Conservation (phyloP, 2,797 vertebrate species). For the Morelia viridis region DNA sequence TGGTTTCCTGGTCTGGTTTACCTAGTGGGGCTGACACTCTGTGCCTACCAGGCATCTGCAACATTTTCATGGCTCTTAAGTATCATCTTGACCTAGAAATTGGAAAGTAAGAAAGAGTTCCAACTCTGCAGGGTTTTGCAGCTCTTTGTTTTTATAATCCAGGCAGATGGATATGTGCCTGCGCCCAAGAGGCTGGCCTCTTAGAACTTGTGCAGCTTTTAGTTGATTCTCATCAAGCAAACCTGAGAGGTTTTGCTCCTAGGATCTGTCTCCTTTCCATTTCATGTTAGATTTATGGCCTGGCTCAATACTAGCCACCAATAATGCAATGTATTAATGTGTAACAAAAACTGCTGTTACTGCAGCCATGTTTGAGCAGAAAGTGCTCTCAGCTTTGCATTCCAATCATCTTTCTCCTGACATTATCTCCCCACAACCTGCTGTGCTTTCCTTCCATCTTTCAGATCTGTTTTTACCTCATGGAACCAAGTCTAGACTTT, state of each 20-base stretch:
- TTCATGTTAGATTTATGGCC: rapidly evolving
- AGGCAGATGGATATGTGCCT: neutral
- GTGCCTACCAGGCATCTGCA: neutral
- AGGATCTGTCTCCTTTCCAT: neutral
- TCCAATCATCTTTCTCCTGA: too few relatives aligned
- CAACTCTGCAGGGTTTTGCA: constrained; percentile 6
- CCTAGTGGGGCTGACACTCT: neutral
- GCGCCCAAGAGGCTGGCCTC: neutral
- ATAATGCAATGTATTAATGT: neutral
- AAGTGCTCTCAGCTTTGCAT: neutral
- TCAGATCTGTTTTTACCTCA: neutral
- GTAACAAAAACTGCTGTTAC: neutral
- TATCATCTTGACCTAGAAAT: neutral
- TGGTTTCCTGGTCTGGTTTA: neutral
- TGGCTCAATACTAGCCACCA: neutral
- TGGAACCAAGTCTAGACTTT: neutral
- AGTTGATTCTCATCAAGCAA: neutral
- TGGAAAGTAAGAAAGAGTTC: neutral
- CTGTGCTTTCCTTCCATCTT: neutral
- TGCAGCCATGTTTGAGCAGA: neutral
- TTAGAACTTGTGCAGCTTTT: neutral
- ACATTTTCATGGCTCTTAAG: neutral
- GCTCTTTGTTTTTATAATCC: neutral
- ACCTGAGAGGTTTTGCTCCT: rapidly evolving
- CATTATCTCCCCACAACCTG: neutral